These are phyloP conservation scores for Himalopsyche kuldschensis DNA, from an alignment of 2,888 invertebrate species.

Conservation along the genomic window DNA sequence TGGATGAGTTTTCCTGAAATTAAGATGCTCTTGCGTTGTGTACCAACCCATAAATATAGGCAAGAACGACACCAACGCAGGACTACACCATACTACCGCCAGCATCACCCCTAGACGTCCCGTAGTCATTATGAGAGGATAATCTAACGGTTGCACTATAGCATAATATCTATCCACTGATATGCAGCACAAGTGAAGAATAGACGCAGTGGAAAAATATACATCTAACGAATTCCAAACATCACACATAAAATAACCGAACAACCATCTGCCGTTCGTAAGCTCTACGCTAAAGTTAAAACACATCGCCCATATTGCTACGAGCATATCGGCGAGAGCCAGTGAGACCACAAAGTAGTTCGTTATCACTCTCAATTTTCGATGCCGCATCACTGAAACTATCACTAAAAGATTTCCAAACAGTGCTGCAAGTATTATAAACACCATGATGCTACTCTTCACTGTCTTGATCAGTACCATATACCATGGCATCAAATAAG, in stretches of 20 bases:
- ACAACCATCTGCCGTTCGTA: constrained; percentile 82
- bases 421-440: constrained; percentile 85
- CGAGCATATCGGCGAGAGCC: constrained; percentile 91
- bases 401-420: constrained; percentile 90
- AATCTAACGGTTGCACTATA: constrained; percentile 91
- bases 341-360: constrained; percentile 96
- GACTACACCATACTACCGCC: constrained; percentile 88
- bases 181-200: constrained; percentile 91
- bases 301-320: constrained; percentile 92
- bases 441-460: constrained; percentile 81
- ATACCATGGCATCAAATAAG: constrained; percentile 49
- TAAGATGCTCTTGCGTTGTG: constrained; percentile 80
- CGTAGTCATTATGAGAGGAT: constrained; percentile 90
- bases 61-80: constrained; percentile 88
- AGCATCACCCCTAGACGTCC: constrained; percentile 78
- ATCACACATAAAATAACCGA: constrained; percentile 91
- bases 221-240: constrained; percentile 96
- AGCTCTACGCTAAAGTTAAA: constrained; percentile 90
- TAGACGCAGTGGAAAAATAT: constrained; percentile 91
- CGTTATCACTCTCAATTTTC: constrained; percentile 77
- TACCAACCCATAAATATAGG: constrained; percentile 97
- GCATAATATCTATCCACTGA: constrained; percentile 88
- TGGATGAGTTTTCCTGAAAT: constrained; percentile 67
- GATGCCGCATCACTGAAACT: constrained; percentile 78
- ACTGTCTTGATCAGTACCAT: constrained; percentile 63